A percentile compares a stretch with the other conserved stretches of the same genome.
phyloP scores from a whole-genome alignment of 2,888 invertebrate genomes.

The Neuroscelio doddi region DNA sequence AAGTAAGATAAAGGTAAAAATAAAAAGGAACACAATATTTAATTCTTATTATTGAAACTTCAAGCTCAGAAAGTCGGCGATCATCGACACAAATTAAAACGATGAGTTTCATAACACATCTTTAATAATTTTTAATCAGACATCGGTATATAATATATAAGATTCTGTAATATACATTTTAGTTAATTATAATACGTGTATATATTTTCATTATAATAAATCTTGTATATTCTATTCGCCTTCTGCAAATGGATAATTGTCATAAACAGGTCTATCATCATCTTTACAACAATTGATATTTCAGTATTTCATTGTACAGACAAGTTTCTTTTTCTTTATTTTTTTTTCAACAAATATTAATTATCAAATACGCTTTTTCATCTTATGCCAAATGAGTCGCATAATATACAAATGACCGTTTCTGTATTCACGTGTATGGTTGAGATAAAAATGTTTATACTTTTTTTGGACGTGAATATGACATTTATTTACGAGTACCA shows the following conservation, averaged over 20 bases:
- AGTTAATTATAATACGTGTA: slow-evolving; percentile 45
- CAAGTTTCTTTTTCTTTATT: neutral
- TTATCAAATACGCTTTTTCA: no score
- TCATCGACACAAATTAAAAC: slow-evolving; percentile 67
- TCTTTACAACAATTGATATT: slow-evolving; percentile 52
- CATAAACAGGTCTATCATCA: slow-evolving; percentile 48
- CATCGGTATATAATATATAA: slow-evolving; percentile 68
- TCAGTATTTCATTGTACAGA: slow-evolving; percentile 48
- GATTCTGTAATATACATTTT: slow-evolving; percentile 64
- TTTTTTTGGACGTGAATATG: slow-evolving; percentile 29
- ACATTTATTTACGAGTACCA: slow-evolving; percentile 21
- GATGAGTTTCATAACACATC: slow-evolving; percentile 61
- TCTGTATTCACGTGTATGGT: no score
- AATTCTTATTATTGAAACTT: slow-evolving; percentile 25
- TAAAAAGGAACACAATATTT: no score
- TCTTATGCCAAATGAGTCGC: no score
- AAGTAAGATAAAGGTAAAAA: no score
- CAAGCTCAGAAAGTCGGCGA: slow-evolving; percentile 64
- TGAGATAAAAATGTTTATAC: slow-evolving; percentile 29
- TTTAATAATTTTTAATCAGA: slow-evolving; percentile 65
- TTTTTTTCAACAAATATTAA: slow-evolving; percentile 28
- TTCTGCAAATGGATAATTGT: slow-evolving; percentile 56
- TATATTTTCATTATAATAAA: slow-evolving; percentile 42
- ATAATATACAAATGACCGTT: no score
- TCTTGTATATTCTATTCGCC: slow-evolving; percentile 53